These are phyloP conservation scores for Oligia latruncula DNA, from an alignment of 2,888 invertebrate species.

Conservation along the genomic window DNA sequence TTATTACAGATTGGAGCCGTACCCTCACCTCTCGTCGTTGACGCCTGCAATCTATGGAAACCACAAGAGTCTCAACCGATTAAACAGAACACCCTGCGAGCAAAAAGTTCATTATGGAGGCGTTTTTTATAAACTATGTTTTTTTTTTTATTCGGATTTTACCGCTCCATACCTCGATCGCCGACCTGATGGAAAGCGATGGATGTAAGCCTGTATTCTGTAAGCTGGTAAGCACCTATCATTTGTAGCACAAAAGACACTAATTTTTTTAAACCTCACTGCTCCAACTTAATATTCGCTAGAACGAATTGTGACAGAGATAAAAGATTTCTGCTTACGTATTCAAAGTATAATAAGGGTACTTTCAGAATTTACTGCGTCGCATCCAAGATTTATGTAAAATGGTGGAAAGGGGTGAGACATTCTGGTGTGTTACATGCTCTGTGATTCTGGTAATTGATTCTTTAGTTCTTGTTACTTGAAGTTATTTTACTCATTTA, in stretches of 20 bases:
- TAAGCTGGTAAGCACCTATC: not conserved
- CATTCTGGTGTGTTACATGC: slow-evolving; percentile 43
- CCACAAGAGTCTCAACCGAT: not conserved
- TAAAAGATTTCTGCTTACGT: slow-evolving; percentile 71
- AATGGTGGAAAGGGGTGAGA: slow-evolving; percentile 70
- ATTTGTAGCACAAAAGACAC: not conserved
- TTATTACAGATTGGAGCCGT: not conserved
- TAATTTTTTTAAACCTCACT: not conserved
- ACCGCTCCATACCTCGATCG: not conserved
- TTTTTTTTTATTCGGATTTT: not conserved
- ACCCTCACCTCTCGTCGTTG: not conserved
- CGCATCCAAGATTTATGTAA: slow-evolving; percentile 69
- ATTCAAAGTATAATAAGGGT: slow-evolving; percentile 71
- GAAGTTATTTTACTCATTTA: not conserved
- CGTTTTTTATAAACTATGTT: not conserved
- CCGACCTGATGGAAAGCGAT: not conserved
- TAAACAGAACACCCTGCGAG: not conserved
- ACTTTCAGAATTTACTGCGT: slow-evolving; percentile 63
- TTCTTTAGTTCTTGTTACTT: slow-evolving; percentile 1
- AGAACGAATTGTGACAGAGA: slow-evolving; percentile 67
- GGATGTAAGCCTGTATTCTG: not conserved
- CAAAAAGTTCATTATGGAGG: not conserved
- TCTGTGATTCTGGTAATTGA: slow-evolving; percentile 34
- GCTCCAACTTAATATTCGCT: slow-evolving; percentile 28
- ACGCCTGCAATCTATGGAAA: not conserved